phyloP scores from a whole-genome alignment of 37 sponge, comb jelly and placozoan species.

The Chondrosia reniformis region DNA sequence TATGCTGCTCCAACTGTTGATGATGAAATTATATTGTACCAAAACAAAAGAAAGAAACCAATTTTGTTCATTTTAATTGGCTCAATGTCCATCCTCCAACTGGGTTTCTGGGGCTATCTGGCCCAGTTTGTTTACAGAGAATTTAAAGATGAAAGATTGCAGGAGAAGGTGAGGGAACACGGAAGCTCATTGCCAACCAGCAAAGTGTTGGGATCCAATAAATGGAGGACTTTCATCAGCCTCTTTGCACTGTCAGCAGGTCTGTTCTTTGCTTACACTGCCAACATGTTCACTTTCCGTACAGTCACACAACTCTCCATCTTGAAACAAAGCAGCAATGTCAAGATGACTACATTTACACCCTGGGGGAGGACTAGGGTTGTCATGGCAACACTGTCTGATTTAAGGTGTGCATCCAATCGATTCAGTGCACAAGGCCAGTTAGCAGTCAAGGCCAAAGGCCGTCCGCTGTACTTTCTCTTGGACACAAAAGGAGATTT shows the following conservation, averaged over 20 bases:
- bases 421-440: neutral
- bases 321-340: neutral
- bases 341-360: constrained; percentile 1
- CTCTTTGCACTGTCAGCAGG: constrained; percentile 48
- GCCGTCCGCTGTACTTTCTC: constrained; percentile 47
- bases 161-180: neutral
- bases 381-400: neutral
- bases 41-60: constrained; percentile 2
- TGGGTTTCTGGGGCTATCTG: constrained; percentile 59
- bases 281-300: constrained; percentile 52
- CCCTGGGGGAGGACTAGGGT: constrained; percentile 22
- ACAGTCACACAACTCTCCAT: constrained; percentile 39
- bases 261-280: constrained; percentile 39
- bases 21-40: neutral
- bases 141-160: neutral
- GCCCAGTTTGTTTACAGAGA: constrained; percentile 47
- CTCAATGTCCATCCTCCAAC: constrained; percentile 39
- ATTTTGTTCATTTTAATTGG: constrained; percentile 36
- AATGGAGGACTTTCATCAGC: constrained; percentile 34
- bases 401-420: neutral
- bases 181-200: neutral
- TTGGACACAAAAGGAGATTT: constrained; percentile 25
- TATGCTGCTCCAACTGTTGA: neutral
- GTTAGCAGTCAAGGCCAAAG: constrained; percentile 52
- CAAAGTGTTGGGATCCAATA: constrained; percentile 14